Conservation (phyloP, 2,888 invertebrate species). For the Drosophila mettleri region DNA sequence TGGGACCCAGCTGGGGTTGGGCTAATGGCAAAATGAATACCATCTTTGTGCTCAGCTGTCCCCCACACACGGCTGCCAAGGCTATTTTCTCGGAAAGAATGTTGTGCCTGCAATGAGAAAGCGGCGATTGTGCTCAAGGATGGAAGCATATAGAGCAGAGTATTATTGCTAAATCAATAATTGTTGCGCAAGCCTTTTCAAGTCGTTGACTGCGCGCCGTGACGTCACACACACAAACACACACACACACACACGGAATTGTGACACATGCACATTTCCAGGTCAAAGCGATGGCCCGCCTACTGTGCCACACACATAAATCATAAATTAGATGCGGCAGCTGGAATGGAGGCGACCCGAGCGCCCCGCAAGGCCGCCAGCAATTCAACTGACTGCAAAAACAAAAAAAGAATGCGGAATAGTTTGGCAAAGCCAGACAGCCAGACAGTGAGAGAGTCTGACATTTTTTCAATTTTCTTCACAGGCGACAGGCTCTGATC, state of each 20-base stretch:
- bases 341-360: conserved; percentile 49
- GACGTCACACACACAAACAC: conserved; percentile 45
- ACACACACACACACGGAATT: neutral
- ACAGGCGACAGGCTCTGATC: conserved; percentile 21
- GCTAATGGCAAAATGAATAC: conserved; percentile 46
- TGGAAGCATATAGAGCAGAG: neutral
- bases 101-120: conserved; percentile 35
- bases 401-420: conserved; percentile 76
- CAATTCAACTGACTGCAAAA: conserved; percentile 35
- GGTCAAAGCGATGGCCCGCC: conserved; percentile 65
- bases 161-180: conserved; percentile 50
- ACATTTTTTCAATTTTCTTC: conserved; percentile 57
- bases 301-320: conserved; percentile 68
- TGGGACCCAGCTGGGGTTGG: conserved; percentile 5
- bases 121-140: conserved; percentile 14
- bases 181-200: conserved; percentile 71
- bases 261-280: conserved; percentile 64
- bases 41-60: conserved; percentile 52
- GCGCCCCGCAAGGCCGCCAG: conserved; percentile 49
- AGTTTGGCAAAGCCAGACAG: conserved; percentile 52
- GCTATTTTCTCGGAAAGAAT: conserved; percentile 65
- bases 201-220: conserved; percentile 49
- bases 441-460: conserved; percentile 28
- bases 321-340: conserved; percentile 76
- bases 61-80: conserved; percentile 8